Evolutionary conservation across 2,797 vertebrate species (phyloP).

Genomic region (Pteronotus mesoamericanus): DNA sequence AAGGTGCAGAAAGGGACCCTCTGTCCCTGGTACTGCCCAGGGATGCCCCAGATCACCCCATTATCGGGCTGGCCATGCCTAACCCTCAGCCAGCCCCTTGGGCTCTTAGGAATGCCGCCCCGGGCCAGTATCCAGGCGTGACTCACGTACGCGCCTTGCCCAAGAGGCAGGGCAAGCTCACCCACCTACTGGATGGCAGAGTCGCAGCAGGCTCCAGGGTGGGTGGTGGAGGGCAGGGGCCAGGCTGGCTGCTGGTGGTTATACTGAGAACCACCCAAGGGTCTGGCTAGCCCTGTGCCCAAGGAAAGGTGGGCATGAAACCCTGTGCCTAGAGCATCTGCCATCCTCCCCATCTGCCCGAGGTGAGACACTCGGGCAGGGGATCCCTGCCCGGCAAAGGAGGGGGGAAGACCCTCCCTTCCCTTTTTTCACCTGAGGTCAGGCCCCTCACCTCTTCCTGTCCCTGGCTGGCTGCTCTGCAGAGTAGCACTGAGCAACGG

Average conservation of each 20-base stretch:
- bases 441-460: not conserved
- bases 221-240: not conserved
- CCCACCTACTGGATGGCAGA: constrained; percentile 6
- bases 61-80: not conserved
- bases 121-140: constrained; percentile 15
- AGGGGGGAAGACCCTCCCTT: not conserved
- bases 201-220: not conserved
- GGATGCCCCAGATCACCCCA: not conserved
- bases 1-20: not conserved
- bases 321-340: not conserved
- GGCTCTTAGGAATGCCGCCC: not conserved
- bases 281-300: not conserved
- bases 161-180: constrained; percentile 49
- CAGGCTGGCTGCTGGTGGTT: not conserved
- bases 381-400: not conserved
- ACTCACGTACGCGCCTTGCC: constrained; percentile 19
- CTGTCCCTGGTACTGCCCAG: not conserved
- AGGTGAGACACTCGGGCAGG: not conserved
- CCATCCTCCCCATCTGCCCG: not conserved
- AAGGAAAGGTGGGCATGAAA: not conserved
- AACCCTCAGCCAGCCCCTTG: not conserved
- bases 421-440: not conserved
- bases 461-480: not conserved
- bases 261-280: constrained; percentile 43
- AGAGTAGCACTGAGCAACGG: not conserved